phyloP scores from a whole-genome alignment of 2,797 vertebrate genomes.

The Triplophysa bombifrons region DNA sequence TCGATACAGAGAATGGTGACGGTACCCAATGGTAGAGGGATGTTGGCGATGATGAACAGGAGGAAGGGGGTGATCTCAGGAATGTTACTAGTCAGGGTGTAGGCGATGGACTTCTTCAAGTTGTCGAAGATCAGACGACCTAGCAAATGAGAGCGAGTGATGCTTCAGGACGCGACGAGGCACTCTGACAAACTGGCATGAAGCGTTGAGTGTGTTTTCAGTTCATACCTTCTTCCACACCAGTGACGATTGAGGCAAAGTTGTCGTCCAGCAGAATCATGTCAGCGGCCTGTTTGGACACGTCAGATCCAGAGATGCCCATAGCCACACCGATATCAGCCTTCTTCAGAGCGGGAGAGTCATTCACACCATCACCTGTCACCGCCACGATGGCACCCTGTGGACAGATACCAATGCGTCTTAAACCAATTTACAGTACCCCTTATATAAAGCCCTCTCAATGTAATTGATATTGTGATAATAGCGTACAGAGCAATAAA shows the following conservation, averaged over 20 bases:
- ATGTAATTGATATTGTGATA: too few species aligned
- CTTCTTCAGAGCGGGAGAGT: constrained; percentile 95
- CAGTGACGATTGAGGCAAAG: constrained; percentile 96
- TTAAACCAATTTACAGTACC: too few species aligned
- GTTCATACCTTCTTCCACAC: constrained; percentile 89
- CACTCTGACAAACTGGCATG: neutral
- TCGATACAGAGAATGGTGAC: constrained; percentile 98
- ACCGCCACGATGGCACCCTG: constrained; percentile 97
- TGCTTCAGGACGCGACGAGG: neutral
- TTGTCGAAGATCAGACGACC: constrained; percentile 97
- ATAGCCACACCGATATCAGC: constrained; percentile 97
- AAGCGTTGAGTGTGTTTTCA: neutral
- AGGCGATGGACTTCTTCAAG: constrained; percentile 96
- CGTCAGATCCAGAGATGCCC: constrained; percentile 95
- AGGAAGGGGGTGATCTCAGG: constrained; percentile 96
- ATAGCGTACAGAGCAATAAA: too few species aligned
- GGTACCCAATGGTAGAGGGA: constrained; percentile 92
- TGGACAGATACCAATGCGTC: constrained; percentile 2
- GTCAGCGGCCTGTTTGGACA: constrained; percentile 96
- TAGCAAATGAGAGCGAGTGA: constrained; percentile 53
- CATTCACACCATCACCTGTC: constrained; percentile 95
- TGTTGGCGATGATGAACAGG: constrained; percentile 93
- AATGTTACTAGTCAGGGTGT: constrained; percentile 97
- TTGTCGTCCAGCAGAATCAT: constrained; percentile 98
- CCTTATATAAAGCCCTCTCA: too few species aligned